Percentiles rank a stretch among this genome's conserved stretches.
Evolutionary conservation across 2,113 vertebrate species (phyloP).

Genomic region (Lepus americanus): DNA sequence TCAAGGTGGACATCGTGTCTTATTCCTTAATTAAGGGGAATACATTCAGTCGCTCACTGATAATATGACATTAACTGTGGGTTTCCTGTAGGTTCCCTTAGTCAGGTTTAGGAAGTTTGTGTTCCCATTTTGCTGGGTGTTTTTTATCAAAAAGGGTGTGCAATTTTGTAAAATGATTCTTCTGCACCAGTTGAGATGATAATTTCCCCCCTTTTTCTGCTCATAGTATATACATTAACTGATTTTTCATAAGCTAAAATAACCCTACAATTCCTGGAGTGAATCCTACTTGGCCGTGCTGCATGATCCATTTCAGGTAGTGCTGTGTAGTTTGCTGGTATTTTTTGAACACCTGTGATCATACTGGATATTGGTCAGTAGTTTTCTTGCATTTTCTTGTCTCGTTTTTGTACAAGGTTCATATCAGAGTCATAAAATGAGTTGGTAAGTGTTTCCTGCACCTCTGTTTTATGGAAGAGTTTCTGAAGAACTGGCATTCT

Average conservation of each 20-base stretch:
- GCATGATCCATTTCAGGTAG: background rate
- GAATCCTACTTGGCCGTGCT: background rate
- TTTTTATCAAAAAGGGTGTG: background rate
- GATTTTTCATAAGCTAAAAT: background rate
- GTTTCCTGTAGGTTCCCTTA: background rate
- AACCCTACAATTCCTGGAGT: background rate
- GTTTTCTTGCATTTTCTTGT: background rate
- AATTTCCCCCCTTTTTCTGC: slow-evolving; percentile 3
- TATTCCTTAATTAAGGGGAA: background rate
- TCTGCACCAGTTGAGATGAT: background rate
- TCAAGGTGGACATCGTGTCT: background rate
- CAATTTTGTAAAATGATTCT: background rate
- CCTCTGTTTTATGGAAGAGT: background rate
- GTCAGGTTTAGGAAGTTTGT: background rate
- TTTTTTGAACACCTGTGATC: background rate
- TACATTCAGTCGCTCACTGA: background rate
- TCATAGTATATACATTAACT: background rate
- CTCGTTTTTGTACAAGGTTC: background rate
- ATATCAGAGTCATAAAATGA: background rate
- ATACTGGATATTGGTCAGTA: background rate
- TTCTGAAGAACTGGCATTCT: background rate
- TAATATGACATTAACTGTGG: background rate
- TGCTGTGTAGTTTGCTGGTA: background rate
- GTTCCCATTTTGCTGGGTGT: background rate
- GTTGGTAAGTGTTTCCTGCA: background rate